Evolutionary conservation across 2,888 invertebrate species (phyloP), one percentile per base, ranked within the genome.

Genomic region (Apocheima hispidaria): DNA sequence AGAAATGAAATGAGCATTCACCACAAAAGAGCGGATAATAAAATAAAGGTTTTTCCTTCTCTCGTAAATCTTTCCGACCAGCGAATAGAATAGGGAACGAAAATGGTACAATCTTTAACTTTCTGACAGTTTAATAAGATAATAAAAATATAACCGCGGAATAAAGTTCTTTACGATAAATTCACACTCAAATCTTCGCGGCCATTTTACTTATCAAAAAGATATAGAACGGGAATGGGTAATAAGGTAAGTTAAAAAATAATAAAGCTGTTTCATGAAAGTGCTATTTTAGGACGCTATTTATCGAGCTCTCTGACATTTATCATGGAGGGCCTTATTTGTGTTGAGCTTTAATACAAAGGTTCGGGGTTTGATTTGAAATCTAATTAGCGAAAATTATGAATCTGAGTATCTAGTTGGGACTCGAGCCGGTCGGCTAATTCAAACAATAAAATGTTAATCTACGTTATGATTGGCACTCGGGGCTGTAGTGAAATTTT

Each of bases 121-220:
- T 88, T 89, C 83, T 87, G 90, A 88, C 90, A 90, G 87, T 88
- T 90, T 90, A 90, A 90, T 90, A 88, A 89, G 88, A 90, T 89
- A 88, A 88, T 88, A 88, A 89, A 88, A 88, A 89, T 88, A 88
- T 87, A 84, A 86, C 84, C 82, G 74, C 61, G 69, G 77, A 77
- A 80, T 79, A 81, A 74, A 68, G 66, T 70, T 68, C 65, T 63
- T 58, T 67, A 65, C 66, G 70, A 70, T 70, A 66, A 71, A 71
- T 68, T 68, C 58, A 66, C 71, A 65, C 69, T 62, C 66, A 62
- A 65, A 71, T 69, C 67, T 63, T 63, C 54, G 63, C 62, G 63
- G 64, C 66, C 64, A 67, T 69, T 71, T 65, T 66, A 66, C 64
- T 69, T 69, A 67, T 69, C 67, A 69, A 67, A 67, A 63, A 62